Conservation (phyloP, 2,797 vertebrate species). For the Crenuchus spilurus region DNA sequence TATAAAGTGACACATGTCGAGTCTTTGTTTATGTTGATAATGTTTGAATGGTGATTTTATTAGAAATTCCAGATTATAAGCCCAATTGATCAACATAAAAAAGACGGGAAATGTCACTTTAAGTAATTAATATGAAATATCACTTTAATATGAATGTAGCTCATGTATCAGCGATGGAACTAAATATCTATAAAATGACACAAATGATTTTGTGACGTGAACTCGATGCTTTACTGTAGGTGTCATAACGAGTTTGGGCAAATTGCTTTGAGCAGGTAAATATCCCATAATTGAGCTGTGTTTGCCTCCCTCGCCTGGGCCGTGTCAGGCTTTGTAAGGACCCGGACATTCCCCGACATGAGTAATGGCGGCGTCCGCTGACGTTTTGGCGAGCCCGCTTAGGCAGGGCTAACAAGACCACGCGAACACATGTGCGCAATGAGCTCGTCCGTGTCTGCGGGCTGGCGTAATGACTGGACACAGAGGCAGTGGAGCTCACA, state of each 20-base stretch:
- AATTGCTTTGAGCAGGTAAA: background rate
- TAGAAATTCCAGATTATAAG: no score
- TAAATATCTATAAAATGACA: no score
- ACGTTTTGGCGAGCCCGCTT: slow-evolving; percentile 16
- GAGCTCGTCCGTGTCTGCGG: slow-evolving; percentile 26
- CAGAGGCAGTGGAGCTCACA: slow-evolving; percentile 47
- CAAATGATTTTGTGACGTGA: no score
- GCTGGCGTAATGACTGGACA: slow-evolving; percentile 44
- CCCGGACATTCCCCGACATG: background rate
- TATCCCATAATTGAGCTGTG: slow-evolving; percentile 6
- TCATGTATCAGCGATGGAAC: no score
- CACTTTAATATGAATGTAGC: no score
- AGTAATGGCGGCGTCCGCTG: slow-evolving; percentile 10
- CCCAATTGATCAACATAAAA: no score
- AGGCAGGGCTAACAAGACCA: slow-evolving; percentile 13
- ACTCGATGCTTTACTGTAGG: no score
- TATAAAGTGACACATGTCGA: no score
- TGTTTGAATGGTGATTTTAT: no score
- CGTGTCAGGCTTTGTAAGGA: slow-evolving; percentile 2
- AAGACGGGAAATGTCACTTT: no score
- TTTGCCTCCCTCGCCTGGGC: background rate
- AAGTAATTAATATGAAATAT: no score
- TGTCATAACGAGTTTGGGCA: background rate
- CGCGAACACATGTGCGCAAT: slow-evolving; percentile 5
- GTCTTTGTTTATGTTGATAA: no score